phyloP scores from a whole-genome alignment of 2,113 vertebrate genomes.

The Siniperca chuatsi region DNA sequence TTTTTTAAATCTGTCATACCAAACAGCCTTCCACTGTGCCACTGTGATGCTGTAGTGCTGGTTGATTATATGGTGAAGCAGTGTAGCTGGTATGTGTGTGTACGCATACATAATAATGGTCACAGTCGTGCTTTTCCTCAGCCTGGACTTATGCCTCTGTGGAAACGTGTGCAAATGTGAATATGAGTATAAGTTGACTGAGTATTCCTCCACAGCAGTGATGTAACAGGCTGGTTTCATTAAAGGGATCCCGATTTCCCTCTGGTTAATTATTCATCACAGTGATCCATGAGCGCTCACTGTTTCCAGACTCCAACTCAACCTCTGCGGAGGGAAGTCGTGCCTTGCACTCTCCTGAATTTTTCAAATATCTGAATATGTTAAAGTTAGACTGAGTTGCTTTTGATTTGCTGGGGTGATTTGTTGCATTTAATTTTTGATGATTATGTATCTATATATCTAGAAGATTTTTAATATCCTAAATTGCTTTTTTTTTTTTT shows the following conservation, averaged over 20 bases:
- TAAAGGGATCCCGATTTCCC: slow-evolving; percentile 53
- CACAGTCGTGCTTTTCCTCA: not conserved
- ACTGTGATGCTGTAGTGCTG: not conserved
- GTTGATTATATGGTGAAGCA: not conserved
- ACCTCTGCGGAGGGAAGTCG: slow-evolving; percentile 16
- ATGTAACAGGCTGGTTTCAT: slow-evolving; percentile 56
- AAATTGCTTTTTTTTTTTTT: slow-evolving; percentile 1
- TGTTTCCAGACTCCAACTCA: slow-evolving; percentile 27
- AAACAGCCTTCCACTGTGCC: not conserved
- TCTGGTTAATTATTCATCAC: slow-evolving; percentile 71
- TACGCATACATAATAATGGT: not conserved
- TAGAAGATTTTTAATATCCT: slow-evolving; percentile 27
- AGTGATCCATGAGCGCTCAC: slow-evolving; percentile 33
- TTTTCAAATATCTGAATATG: slow-evolving; percentile 42
- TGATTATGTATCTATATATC: not conserved
- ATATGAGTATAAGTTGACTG: slow-evolving; percentile 8
- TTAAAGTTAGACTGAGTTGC: not conserved
- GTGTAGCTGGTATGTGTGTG: not conserved
- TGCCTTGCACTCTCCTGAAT: slow-evolving; percentile 29
- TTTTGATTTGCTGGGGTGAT: slow-evolving; percentile 28
- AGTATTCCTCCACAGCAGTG: slow-evolving; percentile 34
- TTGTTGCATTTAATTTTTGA: slow-evolving; percentile 31
- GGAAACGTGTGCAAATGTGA: slow-evolving; percentile 29
- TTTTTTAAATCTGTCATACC: too few species aligned
- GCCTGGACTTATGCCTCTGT: slow-evolving; percentile 5